phyloP scores from a whole-genome alignment of 2,797 vertebrate species.

The Enteromius unitaeniatus region DNA sequence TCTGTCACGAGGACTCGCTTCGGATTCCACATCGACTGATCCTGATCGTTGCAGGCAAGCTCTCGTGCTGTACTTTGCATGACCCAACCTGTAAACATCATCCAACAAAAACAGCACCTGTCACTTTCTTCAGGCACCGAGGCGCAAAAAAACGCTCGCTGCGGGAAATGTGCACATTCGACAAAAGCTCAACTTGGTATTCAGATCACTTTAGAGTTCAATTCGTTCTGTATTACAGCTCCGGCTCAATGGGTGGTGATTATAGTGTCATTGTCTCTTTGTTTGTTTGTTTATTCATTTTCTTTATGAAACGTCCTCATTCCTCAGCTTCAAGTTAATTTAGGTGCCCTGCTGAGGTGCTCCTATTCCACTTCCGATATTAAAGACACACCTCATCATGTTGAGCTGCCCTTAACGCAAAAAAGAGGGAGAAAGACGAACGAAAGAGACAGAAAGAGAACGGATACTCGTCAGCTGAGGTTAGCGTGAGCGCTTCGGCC shows the following conservation, averaged over 20 bases:
- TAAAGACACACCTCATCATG: slow-evolving; percentile 49
- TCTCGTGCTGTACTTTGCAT: slow-evolving; percentile 41
- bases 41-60: slow-evolving; percentile 35
- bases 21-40: slow-evolving; percentile 34
- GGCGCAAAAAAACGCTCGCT: slow-evolving; percentile 5
- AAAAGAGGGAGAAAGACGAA: neutral
- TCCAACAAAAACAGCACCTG: slow-evolving; percentile 42
- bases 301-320: slow-evolving; percentile 30
- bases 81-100: slow-evolving; percentile 47
- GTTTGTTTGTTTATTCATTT: slow-evolving; percentile 47
- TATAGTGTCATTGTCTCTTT: slow-evolving; percentile 33
- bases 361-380: slow-evolving; percentile 40
- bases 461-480: slow-evolving; percentile 72
- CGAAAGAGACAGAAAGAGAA: slow-evolving; percentile 29
- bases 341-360: slow-evolving; percentile 41
- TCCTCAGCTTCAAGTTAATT: slow-evolving; percentile 45
- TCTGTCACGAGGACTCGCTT: slow-evolving; percentile 33
- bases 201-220: slow-evolving; percentile 41
- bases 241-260: slow-evolving; percentile 31
- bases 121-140: slow-evolving; percentile 32
- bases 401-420: slow-evolving; percentile 32
- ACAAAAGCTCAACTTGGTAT: slow-evolving; percentile 40
- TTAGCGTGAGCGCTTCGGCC: slow-evolving; percentile 80
- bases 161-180: slow-evolving; percentile 15
- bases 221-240: slow-evolving; percentile 34